Conservation (phyloP, 2,113 vertebrate species). For the Scartelaos histophorus region DNA sequence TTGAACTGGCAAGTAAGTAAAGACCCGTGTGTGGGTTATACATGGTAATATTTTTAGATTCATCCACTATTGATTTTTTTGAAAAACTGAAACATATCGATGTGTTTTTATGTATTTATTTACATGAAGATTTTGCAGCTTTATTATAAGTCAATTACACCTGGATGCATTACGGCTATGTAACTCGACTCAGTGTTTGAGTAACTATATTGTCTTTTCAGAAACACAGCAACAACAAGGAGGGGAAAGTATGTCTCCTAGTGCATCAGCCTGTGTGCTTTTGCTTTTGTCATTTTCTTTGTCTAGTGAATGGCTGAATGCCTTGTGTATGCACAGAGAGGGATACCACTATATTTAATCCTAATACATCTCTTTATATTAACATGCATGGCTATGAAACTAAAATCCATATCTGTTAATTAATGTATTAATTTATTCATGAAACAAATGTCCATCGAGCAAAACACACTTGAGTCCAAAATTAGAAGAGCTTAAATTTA, state of each 20-base stretch:
- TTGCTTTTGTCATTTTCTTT: constrained; percentile 46
- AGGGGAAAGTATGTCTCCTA: constrained; percentile 78
- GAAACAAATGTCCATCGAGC: not conserved
- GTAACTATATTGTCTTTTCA: constrained; percentile 81
- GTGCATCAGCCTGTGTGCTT: constrained; percentile 64
- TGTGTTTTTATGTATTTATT: not conserved
- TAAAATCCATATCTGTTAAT: not conserved
- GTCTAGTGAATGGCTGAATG: constrained; percentile 57
- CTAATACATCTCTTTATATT: constrained; percentile 13
- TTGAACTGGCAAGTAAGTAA: constrained; percentile 95
- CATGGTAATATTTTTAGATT: not conserved
- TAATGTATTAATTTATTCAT: not conserved
- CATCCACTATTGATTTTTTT: not conserved
- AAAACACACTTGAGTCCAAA: constrained; percentile 6
- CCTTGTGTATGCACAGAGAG: constrained; percentile 42
- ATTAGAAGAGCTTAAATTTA: constrained; percentile 34
- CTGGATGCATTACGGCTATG: constrained; percentile 52
- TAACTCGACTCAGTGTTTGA: constrained; percentile 64
- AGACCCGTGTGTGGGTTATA: not conserved
- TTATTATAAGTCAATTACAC: constrained; percentile 48
- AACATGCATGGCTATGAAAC: constrained; percentile 9
- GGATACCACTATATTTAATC: constrained; percentile 59
- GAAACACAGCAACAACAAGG: constrained; percentile 80
- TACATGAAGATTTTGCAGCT: constrained; percentile 8
- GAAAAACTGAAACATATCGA: not conserved